Percentiles rank a stretch among this genome's conserved stretches.
Evolutionary conservation across 1,140 invertebrate genomes (phyloP).

Genomic region (Cyclargus thomasi): DNA sequence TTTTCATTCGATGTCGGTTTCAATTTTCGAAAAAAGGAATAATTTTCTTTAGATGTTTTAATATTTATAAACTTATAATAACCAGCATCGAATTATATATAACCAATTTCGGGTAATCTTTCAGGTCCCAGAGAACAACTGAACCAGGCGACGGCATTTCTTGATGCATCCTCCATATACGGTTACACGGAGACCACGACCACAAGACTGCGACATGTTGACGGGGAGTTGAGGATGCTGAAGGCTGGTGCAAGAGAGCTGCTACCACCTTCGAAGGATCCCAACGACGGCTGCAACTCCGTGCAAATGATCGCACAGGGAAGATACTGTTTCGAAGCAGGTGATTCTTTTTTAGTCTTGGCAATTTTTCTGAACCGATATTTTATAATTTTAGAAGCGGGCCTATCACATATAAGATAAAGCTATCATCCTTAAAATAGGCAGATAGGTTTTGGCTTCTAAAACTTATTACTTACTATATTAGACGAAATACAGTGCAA

Average conservation of each 20-base stretch:
- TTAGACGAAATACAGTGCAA: too few species aligned
- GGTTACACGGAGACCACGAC: slow-evolving; percentile 78
- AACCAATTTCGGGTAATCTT: slow-evolving; percentile 27
- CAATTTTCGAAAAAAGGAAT: too few species aligned
- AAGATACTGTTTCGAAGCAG: slow-evolving; percentile 85
- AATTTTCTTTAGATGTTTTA: background rate
- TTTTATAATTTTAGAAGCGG: too few species aligned
- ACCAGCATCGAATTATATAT: too few species aligned
- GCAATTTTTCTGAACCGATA: too few species aligned
- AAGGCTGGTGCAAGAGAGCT: slow-evolving; percentile 80
- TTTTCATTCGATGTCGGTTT: too few species aligned
- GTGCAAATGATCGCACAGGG: slow-evolving; percentile 79
- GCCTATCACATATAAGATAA: too few species aligned
- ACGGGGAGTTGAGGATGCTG: slow-evolving; percentile 78
- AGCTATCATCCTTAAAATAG: too few species aligned
- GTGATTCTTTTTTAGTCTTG: slow-evolving; percentile 48
- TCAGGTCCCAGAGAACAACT: slow-evolving; percentile 89
- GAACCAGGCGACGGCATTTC: slow-evolving; percentile 91
- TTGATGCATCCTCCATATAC: slow-evolving; percentile 94
- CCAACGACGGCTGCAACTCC: slow-evolving; percentile 85
- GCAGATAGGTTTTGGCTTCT: too few species aligned
- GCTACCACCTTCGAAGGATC: slow-evolving; percentile 81
- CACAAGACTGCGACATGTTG: slow-evolving; percentile 74
- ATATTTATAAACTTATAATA: background rate
- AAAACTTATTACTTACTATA: too few species aligned